phyloP scores from a whole-genome alignment of 2,797 vertebrate genomes.

The Mionectes olivaceus region DNA sequence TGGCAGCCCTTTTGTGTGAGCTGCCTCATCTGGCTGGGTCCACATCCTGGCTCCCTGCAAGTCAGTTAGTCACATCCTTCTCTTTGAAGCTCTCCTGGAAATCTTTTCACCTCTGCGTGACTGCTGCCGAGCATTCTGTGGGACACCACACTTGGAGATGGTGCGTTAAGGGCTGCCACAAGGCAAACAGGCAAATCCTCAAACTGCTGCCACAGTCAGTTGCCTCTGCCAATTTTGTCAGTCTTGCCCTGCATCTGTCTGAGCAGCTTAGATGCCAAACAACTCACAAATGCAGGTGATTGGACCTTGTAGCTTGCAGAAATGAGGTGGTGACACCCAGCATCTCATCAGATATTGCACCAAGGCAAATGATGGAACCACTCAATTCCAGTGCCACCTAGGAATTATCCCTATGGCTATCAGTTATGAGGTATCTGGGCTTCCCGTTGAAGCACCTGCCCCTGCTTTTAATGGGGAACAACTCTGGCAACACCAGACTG shows the following conservation, averaged over 20 bases:
- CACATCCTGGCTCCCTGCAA: not conserved
- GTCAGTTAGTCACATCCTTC: conserved; percentile 63
- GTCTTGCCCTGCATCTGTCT: not conserved
- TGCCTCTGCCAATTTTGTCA: fast-evolving
- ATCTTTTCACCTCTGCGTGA: conserved; percentile 6
- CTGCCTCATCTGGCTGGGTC: conserved; percentile 45
- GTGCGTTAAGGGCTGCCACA: not conserved
- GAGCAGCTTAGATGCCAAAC: not conserved
- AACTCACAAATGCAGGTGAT: not conserved
- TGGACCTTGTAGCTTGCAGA: not conserved
- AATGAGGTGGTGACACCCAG: not conserved
- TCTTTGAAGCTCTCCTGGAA: conserved; percentile 31
- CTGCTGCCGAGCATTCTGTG: not conserved
- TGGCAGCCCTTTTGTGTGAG: conserved; percentile 24
- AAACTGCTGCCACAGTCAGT: not conserved
- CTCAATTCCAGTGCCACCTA: not conserved
- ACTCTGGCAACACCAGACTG: not conserved
- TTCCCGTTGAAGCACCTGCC: not conserved
- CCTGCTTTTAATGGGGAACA: fast-evolving
- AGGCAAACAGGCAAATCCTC: not conserved
- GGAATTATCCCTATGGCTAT: not conserved
- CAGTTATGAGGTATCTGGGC: not conserved
- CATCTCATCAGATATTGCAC: not conserved
- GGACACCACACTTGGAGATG: not conserved
- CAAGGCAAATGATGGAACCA: fast-evolving